Conservation (phyloP, 2,797 vertebrate species). For the Sebastes kiyomatsui region DNA sequence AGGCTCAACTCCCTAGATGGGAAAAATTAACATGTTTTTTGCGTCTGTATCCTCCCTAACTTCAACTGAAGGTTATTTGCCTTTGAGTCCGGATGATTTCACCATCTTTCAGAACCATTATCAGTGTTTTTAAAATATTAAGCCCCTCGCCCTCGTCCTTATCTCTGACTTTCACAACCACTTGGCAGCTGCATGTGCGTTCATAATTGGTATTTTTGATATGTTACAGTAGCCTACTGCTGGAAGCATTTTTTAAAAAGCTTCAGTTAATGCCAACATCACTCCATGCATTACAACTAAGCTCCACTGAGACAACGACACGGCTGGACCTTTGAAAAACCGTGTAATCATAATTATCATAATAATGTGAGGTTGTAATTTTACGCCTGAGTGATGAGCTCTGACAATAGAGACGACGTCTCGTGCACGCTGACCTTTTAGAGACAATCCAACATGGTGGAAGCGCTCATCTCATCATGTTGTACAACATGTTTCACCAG, state of each 20-base stretch:
- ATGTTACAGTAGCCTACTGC: not conserved
- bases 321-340: not conserved
- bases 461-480: not conserved
- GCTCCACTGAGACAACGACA: not conserved
- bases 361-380: conserved; percentile 10
- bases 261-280: not conserved
- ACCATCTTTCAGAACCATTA: not conserved
- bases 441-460: not conserved
- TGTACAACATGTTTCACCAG: not conserved
- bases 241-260: not conserved
- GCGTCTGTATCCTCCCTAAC: not conserved
- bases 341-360: not conserved
- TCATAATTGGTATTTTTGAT: conserved; percentile 2
- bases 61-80: not conserved
- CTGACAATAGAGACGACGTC: not conserved
- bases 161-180: conserved; percentile 22
- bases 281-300: not conserved
- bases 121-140: conserved; percentile 10
- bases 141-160: not conserved
- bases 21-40: not conserved
- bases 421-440: conserved; percentile 9
- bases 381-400: not conserved
- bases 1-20: not conserved
- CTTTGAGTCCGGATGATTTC: not conserved
- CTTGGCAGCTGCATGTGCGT: conserved; percentile 5